A percentile compares a stretch with the other conserved stretches of the same genome.
phyloP scores from a whole-genome alignment of 1,140 invertebrate genomes.

The Zaprionus africanus region DNA sequence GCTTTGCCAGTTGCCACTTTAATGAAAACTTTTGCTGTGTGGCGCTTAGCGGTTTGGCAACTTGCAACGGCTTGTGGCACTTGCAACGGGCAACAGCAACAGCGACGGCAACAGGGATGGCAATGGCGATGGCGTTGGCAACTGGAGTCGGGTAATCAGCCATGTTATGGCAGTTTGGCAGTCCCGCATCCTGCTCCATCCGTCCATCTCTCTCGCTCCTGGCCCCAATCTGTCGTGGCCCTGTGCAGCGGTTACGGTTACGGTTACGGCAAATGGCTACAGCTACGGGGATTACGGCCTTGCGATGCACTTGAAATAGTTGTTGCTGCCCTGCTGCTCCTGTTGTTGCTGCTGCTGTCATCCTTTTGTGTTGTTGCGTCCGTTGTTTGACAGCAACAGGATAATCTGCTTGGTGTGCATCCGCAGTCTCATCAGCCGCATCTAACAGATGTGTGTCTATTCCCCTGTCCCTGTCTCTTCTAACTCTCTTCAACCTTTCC shows the following conservation, averaged over 20 bases:
- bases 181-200: constrained; percentile 15
- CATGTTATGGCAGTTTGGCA: constrained; percentile 56
- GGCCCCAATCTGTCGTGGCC: constrained; percentile 41
- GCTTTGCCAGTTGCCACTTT: constrained; percentile 37
- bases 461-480: not conserved
- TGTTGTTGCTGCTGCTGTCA: constrained; percentile 3
- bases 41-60: constrained; percentile 54
- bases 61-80: constrained; percentile 41
- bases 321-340: constrained; percentile 15
- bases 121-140: not conserved
- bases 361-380: constrained; percentile 1
- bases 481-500: not conserved
- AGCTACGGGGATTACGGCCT: constrained; percentile 43
- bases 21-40: constrained; percentile 52
- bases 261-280: constrained; percentile 21
- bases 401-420: constrained; percentile 51
- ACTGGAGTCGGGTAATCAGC: constrained; percentile 46
- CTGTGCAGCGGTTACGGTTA: constrained; percentile 48
- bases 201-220: not conserved
- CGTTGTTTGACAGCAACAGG: constrained; percentile 49
- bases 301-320: constrained; percentile 50
- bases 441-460: not conserved
- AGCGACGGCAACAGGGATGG: not conserved
- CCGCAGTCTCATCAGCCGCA: constrained; percentile 40
- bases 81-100: constrained; percentile 11